Evolutionary conservation across 2,113 vertebrate genomes (phyloP), one percentile per base, ranked within the genome.

Genomic region (Eurypyga helias): DNA sequence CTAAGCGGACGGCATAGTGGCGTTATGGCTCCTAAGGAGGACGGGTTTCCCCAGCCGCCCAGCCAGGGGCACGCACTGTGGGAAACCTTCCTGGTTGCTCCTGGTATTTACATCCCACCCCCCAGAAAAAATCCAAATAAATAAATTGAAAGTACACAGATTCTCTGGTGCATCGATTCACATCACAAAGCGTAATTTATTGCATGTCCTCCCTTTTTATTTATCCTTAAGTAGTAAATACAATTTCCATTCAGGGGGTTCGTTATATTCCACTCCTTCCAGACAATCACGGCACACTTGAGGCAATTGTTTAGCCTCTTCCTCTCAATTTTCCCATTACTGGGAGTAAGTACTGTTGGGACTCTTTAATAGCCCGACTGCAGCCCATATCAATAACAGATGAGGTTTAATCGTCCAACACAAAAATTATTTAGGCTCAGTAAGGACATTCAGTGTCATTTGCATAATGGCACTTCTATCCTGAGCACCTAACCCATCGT

Each of bases 311-410:
- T 97, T 98, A 98, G 98, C 96, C 97, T 98, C 98, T 98, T 98
- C 98, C 98, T 98, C 98, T 98, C 98, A 98, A 98, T 98, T 99
- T 99, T 98, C 98, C 98, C 98, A 98, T 99, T 99, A 98, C 98
- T 98, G 98, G 98, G 98, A 98, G 98, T 98, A 98, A 98, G 98
- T 98, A 99, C 98, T 98, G 98, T 98, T 98, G 98, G 98, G 98
- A 98, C 98, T 98, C 98, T 98, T 98, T 99, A 99, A 99, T 99
- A 98, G 99, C 98, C 99, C 98, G 96, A 98, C 98, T 98, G 98
- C 99, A 99, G 98, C 98, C 98, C 99, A 99, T 99, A 99, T 99
- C 99, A 99, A 99, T 99, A 99, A 99, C 99, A 99, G 99, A 99
- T 99, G 99, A 99, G 99, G 98, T 99, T 98, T 99, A 99, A 99